phyloP scores from a whole-genome alignment of 2,797 vertebrate genomes.

The Microctenopoma lineatum region DNA sequence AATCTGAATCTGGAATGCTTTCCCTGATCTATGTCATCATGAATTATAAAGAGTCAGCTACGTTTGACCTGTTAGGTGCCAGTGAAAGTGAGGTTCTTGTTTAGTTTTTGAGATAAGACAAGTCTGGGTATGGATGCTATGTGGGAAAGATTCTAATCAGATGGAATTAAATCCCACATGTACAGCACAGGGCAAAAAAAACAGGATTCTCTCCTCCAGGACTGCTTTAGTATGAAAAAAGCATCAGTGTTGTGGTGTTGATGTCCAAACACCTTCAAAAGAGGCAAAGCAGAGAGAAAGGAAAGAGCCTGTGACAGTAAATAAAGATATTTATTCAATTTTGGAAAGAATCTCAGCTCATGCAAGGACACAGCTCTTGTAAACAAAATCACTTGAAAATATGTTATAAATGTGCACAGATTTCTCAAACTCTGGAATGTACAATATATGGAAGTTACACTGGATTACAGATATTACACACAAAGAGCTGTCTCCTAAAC shows the following conservation, averaged over 20 bases:
- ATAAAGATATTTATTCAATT: conserved; percentile 84
- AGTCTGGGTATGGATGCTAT: too few species aligned
- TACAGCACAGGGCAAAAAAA: background rate
- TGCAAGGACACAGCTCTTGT: conserved; percentile 89
- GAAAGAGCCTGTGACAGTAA: conserved; percentile 61
- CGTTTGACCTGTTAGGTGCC: too few species aligned
- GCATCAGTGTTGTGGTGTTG: background rate
- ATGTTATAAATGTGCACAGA: conserved; percentile 79
- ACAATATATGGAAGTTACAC: conserved; percentile 69
- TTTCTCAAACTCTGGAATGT: conserved; percentile 87
- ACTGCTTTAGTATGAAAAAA: background rate
- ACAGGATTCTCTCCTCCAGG: background rate
- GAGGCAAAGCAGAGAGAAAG: background rate
- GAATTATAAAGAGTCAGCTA: too few species aligned
- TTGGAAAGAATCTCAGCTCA: conserved; percentile 82
- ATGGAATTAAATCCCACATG: too few species aligned
- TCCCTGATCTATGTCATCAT: too few species aligned
- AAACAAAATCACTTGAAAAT: conserved; percentile 87
- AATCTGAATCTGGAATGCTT: too few species aligned
- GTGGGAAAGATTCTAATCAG: too few species aligned
- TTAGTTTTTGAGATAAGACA: too few species aligned
- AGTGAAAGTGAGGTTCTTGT: too few species aligned
- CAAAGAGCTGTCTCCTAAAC: conserved; percentile 23
- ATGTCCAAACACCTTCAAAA: background rate
- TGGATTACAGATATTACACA: conserved; percentile 50